These are phyloP conservation scores for Callaeas wilsoni DNA, from an alignment of 2,113 vertebrate genomes.

Conservation along the genomic window DNA sequence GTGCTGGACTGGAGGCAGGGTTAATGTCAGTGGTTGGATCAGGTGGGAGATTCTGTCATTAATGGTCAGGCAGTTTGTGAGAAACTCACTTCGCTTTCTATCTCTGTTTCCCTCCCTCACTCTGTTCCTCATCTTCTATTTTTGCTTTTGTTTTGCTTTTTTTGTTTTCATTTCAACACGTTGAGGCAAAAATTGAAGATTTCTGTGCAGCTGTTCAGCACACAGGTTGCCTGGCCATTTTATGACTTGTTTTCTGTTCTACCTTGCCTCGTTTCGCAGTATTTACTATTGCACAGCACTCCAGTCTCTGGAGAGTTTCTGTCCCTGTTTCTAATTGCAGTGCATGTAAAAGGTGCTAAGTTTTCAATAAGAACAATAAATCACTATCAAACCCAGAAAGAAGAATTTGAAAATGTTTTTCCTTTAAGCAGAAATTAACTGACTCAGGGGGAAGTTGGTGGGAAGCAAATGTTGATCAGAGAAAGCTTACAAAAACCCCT, in stretches of 20 bases:
- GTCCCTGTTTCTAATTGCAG: background rate
- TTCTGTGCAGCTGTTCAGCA: background rate
- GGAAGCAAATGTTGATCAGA: background rate
- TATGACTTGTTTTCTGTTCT: background rate
- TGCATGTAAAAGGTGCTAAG: background rate
- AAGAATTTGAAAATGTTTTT: background rate
- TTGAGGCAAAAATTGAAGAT: background rate
- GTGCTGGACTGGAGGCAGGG: background rate
- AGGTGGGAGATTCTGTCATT: background rate
- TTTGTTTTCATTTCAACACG: background rate
- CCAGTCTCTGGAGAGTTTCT: background rate
- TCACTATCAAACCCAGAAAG: background rate
- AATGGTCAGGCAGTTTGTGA: background rate
- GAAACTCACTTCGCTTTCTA: background rate
- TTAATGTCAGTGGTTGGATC: background rate
- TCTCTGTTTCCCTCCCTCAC: background rate
- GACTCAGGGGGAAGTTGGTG: fast-evolving
- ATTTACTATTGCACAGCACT: background rate
- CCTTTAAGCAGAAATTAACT: background rate
- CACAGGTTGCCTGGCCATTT: background rate
- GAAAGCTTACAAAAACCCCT: background rate
- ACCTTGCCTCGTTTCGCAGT: background rate
- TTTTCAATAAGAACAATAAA: background rate
- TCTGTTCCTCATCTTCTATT: background rate
- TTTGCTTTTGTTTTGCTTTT: background rate